Evolutionary conservation across 2,888 invertebrate species (phyloP).

Genomic region (Dryocosmus kuriphilus): DNA sequence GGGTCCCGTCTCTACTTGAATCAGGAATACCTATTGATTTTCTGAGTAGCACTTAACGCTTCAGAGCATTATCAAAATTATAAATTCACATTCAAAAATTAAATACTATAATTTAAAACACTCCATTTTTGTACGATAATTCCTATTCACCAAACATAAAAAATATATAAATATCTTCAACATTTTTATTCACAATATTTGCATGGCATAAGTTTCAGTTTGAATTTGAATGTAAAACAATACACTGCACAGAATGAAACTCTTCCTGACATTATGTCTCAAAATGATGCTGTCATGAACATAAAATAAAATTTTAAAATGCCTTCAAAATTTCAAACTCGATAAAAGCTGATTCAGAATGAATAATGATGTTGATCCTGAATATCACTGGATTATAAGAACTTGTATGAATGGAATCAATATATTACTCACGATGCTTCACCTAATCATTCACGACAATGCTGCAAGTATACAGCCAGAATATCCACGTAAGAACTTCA

Average conservation of each 20-base stretch:
- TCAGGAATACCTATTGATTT: no score
- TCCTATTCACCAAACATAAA: no score
- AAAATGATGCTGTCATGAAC: background rate
- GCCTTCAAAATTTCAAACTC: background rate
- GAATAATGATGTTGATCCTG: conserved; percentile 62
- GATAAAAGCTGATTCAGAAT: conserved; percentile 43
- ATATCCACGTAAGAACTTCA: conserved; percentile 62
- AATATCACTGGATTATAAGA: conserved; percentile 69
- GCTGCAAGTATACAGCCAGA: conserved; percentile 59
- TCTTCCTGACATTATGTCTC: background rate
- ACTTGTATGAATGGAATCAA: conserved; percentile 68
- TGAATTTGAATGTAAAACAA: background rate
- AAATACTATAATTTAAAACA: no score
- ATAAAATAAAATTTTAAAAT: conserved; percentile 3
- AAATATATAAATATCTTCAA: no score
- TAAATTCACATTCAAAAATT: no score
- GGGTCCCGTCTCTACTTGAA: no score
- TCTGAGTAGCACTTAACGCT: no score
- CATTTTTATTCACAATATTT: no score
- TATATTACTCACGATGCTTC: conserved; percentile 69
- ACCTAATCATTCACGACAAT: conserved; percentile 66
- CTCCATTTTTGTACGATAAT: no score
- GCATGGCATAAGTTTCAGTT: no score
- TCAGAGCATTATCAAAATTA: no score
- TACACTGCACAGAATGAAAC: background rate